These are phyloP conservation scores for Orthonevra nobilis DNA, from an alignment of 2,888 invertebrate species.

Conservation along the genomic window DNA sequence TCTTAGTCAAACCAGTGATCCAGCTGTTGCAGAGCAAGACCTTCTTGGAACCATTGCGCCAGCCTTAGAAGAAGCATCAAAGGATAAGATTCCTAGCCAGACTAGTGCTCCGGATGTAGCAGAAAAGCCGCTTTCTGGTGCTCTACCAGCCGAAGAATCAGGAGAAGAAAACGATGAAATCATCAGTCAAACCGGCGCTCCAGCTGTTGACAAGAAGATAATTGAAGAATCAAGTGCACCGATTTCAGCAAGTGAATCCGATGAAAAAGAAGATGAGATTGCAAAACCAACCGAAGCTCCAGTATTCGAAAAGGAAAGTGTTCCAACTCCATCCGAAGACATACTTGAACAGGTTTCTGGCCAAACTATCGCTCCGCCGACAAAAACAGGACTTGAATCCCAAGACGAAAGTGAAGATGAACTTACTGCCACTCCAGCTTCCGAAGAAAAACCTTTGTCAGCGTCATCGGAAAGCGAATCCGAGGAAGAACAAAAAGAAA, in stretches of 20 bases:
- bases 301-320: too few relatives aligned
- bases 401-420: too few relatives aligned
- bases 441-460: not conserved
- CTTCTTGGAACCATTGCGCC: conserved; percentile 1
- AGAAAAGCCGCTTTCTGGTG: not conserved
- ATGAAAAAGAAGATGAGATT: conserved; percentile 17
- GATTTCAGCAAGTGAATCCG: conserved; percentile 49
- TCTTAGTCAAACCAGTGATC: too few relatives aligned
- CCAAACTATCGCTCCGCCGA: too few relatives aligned
- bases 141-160: conserved; percentile 30
- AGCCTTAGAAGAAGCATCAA: not conserved
- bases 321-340: too few relatives aligned
- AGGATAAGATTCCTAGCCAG: conserved; percentile 37
- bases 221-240: not conserved
- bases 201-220: conserved; percentile 1
- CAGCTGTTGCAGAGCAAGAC: not conserved
- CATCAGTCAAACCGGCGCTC: not conserved
- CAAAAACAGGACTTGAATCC: too few relatives aligned
- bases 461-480: not conserved
- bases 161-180: conserved; percentile 57
- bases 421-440: not conserved
- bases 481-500: not conserved
- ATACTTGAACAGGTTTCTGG: too few relatives aligned
- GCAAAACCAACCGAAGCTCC: too few relatives aligned
- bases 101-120: conserved; percentile 21